Conservation (phyloP, 2,888 invertebrate genomes). For the Hymenopus coronatus region DNA sequence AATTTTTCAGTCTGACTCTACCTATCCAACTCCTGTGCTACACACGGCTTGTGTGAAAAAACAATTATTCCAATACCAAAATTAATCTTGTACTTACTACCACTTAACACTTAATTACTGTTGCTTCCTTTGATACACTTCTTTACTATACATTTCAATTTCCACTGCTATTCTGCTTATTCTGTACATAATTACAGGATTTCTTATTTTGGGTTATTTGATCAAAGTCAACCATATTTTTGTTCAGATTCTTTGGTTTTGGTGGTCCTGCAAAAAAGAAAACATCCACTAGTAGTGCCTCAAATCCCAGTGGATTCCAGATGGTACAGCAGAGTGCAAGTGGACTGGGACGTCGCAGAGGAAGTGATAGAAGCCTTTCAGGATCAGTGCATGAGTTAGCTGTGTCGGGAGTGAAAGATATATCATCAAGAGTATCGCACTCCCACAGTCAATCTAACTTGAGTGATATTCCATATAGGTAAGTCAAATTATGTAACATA, state of each 20-base stretch:
- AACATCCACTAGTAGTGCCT: constrained; percentile 58
- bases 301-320: constrained; percentile 49
- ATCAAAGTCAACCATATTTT: background rate
- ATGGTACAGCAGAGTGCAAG: constrained; percentile 38
- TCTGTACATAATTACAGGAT: background rate
- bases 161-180: background rate
- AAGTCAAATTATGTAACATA: constrained; percentile 32
- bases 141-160: too few species aligned
- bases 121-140: too few species aligned
- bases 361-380: constrained; percentile 79
- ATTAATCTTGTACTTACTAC: too few species aligned
- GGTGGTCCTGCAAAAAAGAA: constrained; percentile 86
- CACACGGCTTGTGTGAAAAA: too few species aligned
- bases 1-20: too few species aligned
- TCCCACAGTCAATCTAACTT: constrained; percentile 90
- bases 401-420: constrained; percentile 60
- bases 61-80: too few species aligned
- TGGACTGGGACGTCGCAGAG: constrained; percentile 62
- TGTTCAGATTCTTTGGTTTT: constrained; percentile 82
- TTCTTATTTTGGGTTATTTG: background rate
- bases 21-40: too few species aligned
- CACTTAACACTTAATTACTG: too few species aligned
- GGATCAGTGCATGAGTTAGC: constrained; percentile 82
- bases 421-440: constrained; percentile 66
- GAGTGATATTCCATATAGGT: constrained; percentile 82